Conservation (phyloP, 1,140 invertebrate genomes). For the Rhagoletis pomonella region DNA sequence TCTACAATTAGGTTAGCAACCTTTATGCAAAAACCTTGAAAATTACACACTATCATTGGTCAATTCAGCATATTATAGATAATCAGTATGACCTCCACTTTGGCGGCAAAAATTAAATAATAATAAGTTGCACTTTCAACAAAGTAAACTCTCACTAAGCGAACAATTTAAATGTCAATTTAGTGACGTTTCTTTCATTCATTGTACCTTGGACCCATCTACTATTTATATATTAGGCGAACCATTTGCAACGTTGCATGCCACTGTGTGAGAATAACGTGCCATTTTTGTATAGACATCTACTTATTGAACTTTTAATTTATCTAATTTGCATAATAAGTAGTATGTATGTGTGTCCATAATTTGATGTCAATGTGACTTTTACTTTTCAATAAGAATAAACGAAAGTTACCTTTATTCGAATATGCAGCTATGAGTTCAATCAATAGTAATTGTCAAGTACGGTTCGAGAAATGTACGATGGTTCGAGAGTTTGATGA, state of each 20-base stretch:
- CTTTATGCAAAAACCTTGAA: neutral
- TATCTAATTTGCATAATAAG: neutral
- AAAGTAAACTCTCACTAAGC: neutral
- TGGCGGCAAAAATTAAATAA: neutral
- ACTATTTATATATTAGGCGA: too few relatives aligned
- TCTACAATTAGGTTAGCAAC: neutral
- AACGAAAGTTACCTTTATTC: too few relatives aligned
- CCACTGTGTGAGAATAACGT: too few relatives aligned
- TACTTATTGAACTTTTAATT: neutral
- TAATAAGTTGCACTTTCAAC: neutral
- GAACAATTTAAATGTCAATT: slow-evolving; percentile 11
- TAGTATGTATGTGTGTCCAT: too few relatives aligned
- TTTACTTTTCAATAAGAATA: slow-evolving; percentile 12
- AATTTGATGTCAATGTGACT: slow-evolving; percentile 46
- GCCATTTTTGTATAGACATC: too few relatives aligned
- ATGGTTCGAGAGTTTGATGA: neutral
- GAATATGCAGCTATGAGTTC: too few relatives aligned
- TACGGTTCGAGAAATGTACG: neutral
- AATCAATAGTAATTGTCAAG: neutral
- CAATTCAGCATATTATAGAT: neutral
- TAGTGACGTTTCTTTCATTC: neutral
- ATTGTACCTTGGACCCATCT: neutral
- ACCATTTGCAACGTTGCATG: too few relatives aligned
- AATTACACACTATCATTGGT: slow-evolving; percentile 8
- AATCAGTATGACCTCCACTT: slow-evolving; percentile 42